Evolutionary conservation across 2,797 vertebrate genomes (phyloP), one percentile per base, ranked within the genome.

Genomic region (Sandelia bainsii): DNA sequence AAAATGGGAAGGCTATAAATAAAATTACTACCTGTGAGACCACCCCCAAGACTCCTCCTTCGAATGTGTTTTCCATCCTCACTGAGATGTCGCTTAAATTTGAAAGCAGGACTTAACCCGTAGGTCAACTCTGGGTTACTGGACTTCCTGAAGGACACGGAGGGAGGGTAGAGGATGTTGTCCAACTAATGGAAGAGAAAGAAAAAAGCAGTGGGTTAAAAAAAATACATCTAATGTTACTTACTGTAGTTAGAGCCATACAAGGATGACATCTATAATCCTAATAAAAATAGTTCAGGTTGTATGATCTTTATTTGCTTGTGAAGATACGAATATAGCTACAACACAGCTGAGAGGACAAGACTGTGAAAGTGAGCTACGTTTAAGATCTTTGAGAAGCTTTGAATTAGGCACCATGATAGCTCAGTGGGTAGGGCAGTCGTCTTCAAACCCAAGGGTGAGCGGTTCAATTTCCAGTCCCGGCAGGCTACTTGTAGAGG

Each of bases 21-120:
- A 7, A 61, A 58, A 5, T 7, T 1, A 25, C 90, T 92, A 98
- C 98, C 98, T 62, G 97, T 98, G 65, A 99, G 92, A 4, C 97
- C 98, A 13, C 97, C 97, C 10, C 98, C 97, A 0, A 99, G 95
- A 66, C 98, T 99, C 75, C 97, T 95, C 64, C 98, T 94, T 19
- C 97, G 94, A 29, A 97, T 71, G 44, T 96, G 87, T 71, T 86
- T 95, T 6, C 96, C 96, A 72, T 99, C 97, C 45, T 98, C 97
- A 54, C 94, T 96, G 66, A 97, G 93, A 52, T 97, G 95, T 2
- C 92, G 93, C 80, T 95, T 97, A 57, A 96, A 95, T 82, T 96
- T 97, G 42, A 94, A 84, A 0, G 94, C 90, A 13, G 95, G 93
- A 46, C 93, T 92, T 23, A 92, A 85, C 52, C 93, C 91, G 8